A percentile compares a stretch with the other conserved stretches of the same genome.
These are phyloP conservation scores for Meteorus sp. DNA, from an alignment of 1,140 invertebrate genomes.

Conservation along the genomic window DNA sequence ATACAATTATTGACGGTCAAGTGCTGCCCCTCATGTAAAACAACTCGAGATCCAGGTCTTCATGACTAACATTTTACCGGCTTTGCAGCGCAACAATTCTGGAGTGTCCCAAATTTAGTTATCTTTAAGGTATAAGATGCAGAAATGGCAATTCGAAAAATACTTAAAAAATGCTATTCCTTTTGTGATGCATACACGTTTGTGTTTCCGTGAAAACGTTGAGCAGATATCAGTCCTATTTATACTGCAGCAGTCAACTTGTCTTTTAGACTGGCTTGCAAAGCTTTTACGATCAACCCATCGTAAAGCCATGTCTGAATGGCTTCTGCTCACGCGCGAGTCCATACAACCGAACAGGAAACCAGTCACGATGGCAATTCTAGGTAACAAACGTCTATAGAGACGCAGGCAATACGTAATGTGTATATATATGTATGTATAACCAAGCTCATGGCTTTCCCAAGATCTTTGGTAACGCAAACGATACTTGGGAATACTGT, in stretches of 20 bases:
- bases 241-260: neutral
- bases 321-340: slow-evolving; percentile 1
- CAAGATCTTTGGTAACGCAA: neutral
- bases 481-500: neutral
- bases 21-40: too few species aligned
- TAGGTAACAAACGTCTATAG: neutral
- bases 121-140: too few species aligned
- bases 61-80: too few species aligned
- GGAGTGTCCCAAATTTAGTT: too few species aligned
- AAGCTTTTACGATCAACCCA: neutral
- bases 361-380: neutral
- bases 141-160: too few species aligned
- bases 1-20: too few species aligned
- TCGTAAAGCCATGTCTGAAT: slow-evolving; percentile 4
- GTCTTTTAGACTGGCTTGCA: neutral
- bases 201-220: too few species aligned
- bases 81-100: too few species aligned
- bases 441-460: neutral
- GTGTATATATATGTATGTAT: too few species aligned
- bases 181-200: too few species aligned
- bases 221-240: neutral
- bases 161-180: too few species aligned
- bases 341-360: neutral
- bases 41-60: too few species aligned
- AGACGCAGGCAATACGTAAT: neutral